Percentiles rank a stretch among this genome's conserved stretches.
These are phyloP conservation scores for Diploptera punctata DNA, from an alignment of 2,888 invertebrate genomes.

Conservation along the genomic window DNA sequence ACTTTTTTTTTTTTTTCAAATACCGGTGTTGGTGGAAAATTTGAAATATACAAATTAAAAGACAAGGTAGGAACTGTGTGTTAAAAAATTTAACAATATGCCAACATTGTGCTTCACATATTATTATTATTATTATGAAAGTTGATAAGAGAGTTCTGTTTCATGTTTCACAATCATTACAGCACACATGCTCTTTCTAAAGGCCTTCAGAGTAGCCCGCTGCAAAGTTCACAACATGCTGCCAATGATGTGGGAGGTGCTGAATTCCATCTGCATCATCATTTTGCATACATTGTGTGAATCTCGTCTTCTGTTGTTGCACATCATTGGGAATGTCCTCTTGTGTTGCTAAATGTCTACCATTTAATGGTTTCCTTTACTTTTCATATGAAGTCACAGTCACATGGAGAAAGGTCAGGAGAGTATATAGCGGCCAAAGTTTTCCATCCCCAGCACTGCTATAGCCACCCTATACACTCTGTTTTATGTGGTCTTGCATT, in stretches of 20 bases:
- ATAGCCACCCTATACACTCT: background rate
- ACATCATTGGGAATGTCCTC: constrained; percentile 4
- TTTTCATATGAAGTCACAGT: background rate
- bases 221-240: background rate
- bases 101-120: no score
- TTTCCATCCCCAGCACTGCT: background rate
- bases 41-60: no score
- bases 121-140: no score
- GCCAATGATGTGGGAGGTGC: background rate
- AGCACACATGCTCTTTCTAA: no score
- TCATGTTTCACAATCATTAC: no score
- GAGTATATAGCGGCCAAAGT: background rate
- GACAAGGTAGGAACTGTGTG: no score
- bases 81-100: no score
- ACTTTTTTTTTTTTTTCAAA: no score
- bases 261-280: background rate
- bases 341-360: background rate
- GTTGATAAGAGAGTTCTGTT: no score
- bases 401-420: background rate
- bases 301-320: constrained; percentile 1
- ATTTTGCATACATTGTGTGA: background rate
- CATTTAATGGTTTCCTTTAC: background rate
- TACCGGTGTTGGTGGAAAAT: no score
- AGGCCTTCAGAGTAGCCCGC: no score
- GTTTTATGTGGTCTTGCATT: constrained; percentile 5